Conservation (phyloP, 2,797 vertebrate species). For the Lacerta bilineata region DNA sequence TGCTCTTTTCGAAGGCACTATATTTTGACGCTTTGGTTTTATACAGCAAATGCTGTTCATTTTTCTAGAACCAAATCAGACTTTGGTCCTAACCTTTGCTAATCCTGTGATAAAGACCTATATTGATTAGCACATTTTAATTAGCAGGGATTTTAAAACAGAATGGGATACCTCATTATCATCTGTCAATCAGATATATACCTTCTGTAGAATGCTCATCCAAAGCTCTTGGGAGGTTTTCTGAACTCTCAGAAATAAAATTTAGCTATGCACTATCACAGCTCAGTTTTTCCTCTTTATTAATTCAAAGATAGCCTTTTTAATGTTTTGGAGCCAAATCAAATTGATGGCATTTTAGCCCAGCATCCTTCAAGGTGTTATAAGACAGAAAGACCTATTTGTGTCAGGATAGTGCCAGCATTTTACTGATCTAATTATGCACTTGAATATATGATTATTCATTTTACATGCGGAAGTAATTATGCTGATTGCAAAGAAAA, state of each 20-base stretch:
- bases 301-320: not conserved
- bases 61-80: conserved; percentile 6
- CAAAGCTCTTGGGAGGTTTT: not conserved
- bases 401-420: not conserved
- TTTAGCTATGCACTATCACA: not conserved
- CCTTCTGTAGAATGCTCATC: not conserved
- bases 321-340: not conserved
- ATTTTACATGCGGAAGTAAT: conserved; percentile 4
- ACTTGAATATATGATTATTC: not conserved
- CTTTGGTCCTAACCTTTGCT: conserved; percentile 2
- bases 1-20: not conserved
- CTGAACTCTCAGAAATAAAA: not conserved
- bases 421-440: not conserved
- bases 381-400: not conserved
- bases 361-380: not conserved
- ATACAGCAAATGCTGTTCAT: not conserved
- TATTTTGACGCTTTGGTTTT: not conserved
- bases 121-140: conserved; percentile 49
- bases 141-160: conserved; percentile 24
- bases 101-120: conserved; percentile 19
- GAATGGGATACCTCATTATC: conserved; percentile 26
- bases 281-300: not conserved
- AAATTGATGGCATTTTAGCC: not conserved
- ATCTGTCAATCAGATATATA: conserved; percentile 27
- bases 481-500: not conserved